A percentile compares a stretch with the other conserved stretches of the same genome.
Conservation (phyloP, 2,797 vertebrate genomes). For the Rhinogobio ventralis region DNA sequence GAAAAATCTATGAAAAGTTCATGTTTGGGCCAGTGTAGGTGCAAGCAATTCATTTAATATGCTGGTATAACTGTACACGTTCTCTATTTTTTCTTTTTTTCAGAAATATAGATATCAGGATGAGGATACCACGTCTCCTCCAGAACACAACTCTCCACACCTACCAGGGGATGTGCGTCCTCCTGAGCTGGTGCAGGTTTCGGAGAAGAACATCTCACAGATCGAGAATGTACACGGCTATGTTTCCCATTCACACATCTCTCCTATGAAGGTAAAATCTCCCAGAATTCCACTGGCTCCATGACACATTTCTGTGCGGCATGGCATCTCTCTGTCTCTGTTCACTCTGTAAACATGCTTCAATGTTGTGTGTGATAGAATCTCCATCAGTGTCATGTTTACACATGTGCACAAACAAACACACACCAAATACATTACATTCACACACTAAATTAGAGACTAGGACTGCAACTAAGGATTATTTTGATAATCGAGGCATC, state of each 20-base stretch:
- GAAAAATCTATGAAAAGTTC: neutral
- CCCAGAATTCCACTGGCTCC: neutral
- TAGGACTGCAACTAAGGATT: neutral
- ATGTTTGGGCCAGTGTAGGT: neutral
- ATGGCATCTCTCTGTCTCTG: slow-evolving; percentile 42
- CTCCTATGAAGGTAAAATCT: slow-evolving; percentile 83
- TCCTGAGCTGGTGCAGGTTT: slow-evolving; percentile 93
- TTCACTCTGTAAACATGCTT: slow-evolving; percentile 45
- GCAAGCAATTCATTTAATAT: neutral
- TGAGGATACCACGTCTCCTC: slow-evolving; percentile 84
- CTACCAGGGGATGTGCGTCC: slow-evolving; percentile 80
- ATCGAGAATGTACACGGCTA: slow-evolving; percentile 95
- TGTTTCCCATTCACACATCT: slow-evolving; percentile 93
- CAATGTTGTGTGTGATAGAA: slow-evolving; percentile 38
- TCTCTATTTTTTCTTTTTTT: neutral
- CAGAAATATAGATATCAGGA: slow-evolving; percentile 94
- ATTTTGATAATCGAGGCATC: neutral
- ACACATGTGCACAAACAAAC: slow-evolving; percentile 9
- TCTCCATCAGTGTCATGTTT: slow-evolving; percentile 43
- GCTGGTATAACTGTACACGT: neutral
- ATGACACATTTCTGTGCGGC: slow-evolving; percentile 22
- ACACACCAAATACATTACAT: neutral
- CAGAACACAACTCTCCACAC: slow-evolving; percentile 85
- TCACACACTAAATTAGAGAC: neutral
- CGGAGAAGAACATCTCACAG: slow-evolving; percentile 94